A percentile compares a stretch with the other conserved stretches of the same genome.
Conservation (phyloP, 2,113 vertebrate genomes). For the Eclectus roratus region DNA sequence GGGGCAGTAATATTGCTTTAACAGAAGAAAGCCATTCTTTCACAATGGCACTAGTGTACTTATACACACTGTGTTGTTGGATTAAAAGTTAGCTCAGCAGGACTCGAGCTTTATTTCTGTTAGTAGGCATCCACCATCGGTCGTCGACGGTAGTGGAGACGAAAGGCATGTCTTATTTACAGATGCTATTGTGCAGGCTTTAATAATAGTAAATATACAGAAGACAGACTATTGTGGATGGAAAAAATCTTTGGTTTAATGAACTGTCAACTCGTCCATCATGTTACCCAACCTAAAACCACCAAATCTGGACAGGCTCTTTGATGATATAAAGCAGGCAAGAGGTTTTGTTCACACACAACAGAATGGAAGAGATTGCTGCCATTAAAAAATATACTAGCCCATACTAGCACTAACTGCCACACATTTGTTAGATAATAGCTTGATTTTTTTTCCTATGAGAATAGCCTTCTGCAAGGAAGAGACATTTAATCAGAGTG, state of each 20-base stretch:
- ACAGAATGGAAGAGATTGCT: slow-evolving; percentile 62
- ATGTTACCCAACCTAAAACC: slow-evolving; percentile 60
- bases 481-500: slow-evolving; percentile 63
- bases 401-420: slow-evolving; percentile 50
- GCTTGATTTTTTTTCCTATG: slow-evolving; percentile 48
- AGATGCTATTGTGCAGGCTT: slow-evolving; percentile 55
- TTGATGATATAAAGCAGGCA: slow-evolving; percentile 59
- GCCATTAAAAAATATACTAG: slow-evolving; percentile 64
- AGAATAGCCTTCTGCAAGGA: slow-evolving; percentile 49
- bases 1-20: slow-evolving; percentile 32
- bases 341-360: slow-evolving; percentile 47
- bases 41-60: slow-evolving; percentile 41
- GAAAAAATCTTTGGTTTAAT: slow-evolving; percentile 64
- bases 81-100: slow-evolving; percentile 54
- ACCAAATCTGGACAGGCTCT: slow-evolving; percentile 44
- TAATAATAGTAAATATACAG: slow-evolving; percentile 63
- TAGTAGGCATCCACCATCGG: slow-evolving; percentile 51
- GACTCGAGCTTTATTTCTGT: slow-evolving; percentile 37
- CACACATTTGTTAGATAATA: slow-evolving; percentile 66
- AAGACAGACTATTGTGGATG: slow-evolving; percentile 42
- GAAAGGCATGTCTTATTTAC: slow-evolving; percentile 57
- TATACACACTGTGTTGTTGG: slow-evolving; percentile 29
- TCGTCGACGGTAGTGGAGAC: neutral
- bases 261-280: slow-evolving; percentile 69
- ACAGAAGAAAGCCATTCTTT: slow-evolving; percentile 37